phyloP scores from a whole-genome alignment of 2,888 invertebrate genomes.

The Drymonia ruficornis region DNA sequence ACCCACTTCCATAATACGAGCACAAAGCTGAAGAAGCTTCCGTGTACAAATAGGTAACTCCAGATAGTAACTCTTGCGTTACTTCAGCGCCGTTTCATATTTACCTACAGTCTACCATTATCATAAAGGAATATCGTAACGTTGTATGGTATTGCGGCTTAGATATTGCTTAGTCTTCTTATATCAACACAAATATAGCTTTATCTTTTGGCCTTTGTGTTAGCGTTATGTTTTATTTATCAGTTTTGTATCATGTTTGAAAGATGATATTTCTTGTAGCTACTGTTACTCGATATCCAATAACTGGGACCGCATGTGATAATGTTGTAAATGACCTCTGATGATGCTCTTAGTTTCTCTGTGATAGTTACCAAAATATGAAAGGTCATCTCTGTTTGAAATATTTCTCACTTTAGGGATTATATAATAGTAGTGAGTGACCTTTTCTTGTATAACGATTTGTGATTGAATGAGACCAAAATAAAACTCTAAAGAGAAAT shows the following conservation, averaged over 20 bases:
- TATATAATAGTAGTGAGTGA: not conserved
- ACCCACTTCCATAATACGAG: not conserved
- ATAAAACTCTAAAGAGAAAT: not conserved
- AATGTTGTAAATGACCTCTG: no score
- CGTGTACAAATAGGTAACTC: conserved; percentile 24
- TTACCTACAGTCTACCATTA: conserved; percentile 50
- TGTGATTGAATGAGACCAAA: not conserved
- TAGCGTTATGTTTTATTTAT: not conserved
- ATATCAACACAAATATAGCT: conserved; percentile 48
- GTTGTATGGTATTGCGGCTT: conserved; percentile 60
- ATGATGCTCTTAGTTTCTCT: no score
- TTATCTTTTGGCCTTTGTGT: conserved; percentile 38
- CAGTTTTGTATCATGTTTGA: not conserved
- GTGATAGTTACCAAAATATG: no score
- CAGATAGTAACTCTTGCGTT: conserved; percentile 28
- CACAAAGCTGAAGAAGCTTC: not conserved
- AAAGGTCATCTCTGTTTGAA: no score
- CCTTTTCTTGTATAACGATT: not conserved
- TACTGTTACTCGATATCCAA: not conserved
- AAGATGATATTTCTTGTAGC: not conserved
- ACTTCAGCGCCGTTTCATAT: conserved; percentile 43
- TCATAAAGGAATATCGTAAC: conserved; percentile 64
- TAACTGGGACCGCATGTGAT: not conserved
- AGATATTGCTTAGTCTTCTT: conserved; percentile 60
- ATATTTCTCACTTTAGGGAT: no score